Conservation (phyloP, 2,888 invertebrate genomes). For the Drepanosiphum platanoidis region DNA sequence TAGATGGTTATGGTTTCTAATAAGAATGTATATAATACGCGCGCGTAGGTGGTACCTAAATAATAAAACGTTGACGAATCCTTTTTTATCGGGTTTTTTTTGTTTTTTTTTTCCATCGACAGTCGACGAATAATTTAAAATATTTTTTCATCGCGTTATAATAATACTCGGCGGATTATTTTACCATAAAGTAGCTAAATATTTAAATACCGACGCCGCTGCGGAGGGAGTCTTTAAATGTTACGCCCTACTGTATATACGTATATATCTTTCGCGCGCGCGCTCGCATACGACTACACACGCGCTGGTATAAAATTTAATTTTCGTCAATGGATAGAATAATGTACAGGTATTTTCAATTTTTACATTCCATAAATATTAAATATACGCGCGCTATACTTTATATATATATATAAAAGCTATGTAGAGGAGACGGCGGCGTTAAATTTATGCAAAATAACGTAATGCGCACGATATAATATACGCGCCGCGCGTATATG, state of each 20-base stretch:
- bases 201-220: not conserved
- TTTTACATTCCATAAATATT: slow-evolving; percentile 29
- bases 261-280: too few species aligned
- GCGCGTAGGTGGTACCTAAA: not conserved
- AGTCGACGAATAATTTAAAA: not conserved
- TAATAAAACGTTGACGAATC: not conserved
- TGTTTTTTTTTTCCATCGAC: not conserved
- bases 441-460: slow-evolving; percentile 10
- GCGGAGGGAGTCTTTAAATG: not conserved
- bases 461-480: too few species aligned
- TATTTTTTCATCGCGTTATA: not conserved
- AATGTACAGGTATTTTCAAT: slow-evolving; percentile 11
- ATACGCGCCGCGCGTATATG: too few species aligned
- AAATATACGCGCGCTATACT: not conserved
- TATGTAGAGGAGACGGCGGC: not conserved
- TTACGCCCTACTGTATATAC: not conserved
- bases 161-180: not conserved
- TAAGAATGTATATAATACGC: not conserved
- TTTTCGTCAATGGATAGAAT: not conserved
- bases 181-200: not conserved
- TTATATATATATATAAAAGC: too few species aligned
- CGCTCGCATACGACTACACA: too few species aligned
- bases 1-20: too few species aligned
- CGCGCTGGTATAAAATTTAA: not conserved
- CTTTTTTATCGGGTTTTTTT: not conserved